Evolutionary conservation across 2,113 vertebrate species (phyloP), one percentile per base, ranked within the genome.

Genomic region (Chaenogobius annularis): DNA sequence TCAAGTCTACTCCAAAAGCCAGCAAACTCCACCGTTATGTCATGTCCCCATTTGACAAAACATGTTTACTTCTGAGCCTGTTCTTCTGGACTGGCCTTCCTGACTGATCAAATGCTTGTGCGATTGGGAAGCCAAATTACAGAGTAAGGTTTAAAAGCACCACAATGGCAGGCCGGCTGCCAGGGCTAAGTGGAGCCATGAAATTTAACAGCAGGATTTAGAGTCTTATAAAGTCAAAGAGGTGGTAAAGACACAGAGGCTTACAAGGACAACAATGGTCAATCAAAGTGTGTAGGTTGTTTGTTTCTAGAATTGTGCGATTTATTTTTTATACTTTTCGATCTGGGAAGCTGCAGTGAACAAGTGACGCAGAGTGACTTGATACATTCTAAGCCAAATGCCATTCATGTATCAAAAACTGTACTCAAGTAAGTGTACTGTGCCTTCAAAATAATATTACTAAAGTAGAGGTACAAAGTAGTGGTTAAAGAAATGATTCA

Each of bases 1-100:
- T 74, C 68, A 65, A 10, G 67, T 66, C 23, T 0, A 58, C 15
- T 89, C 87, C 87, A 90, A 80, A 86, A 73, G 43, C 69, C 61
- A 55, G 23, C 40, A 52, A 64, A 40, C 48, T 23, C 72, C 78
- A 40, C 19, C n/a, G 70, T 84, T 81, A 72, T 69, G 79, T 80
- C 78, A 80, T 17, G 52, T 3, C 37, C 65, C 77, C 70, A 58
- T 54, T 81, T 40, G 56, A 19, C 26, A 66, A n/a, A 69, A 69
- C 20, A 73, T 54, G 70, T 82, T 79, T 81, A 70, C 81, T 17
- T 8, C 26, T 10, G 22, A 14, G 10, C 54, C 13, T 48, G 47
- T 48, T 48, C 47, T 31, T 1, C 15, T 7, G 15, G 13, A 72
- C 22, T 19, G 40, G 69, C 31, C 17, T 31, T 63, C 64, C 65